Evolutionary conservation across 1,140 invertebrate genomes (phyloP), one percentile per base, ranked within the genome.

Genomic region (Eulimnadia texana): DNA sequence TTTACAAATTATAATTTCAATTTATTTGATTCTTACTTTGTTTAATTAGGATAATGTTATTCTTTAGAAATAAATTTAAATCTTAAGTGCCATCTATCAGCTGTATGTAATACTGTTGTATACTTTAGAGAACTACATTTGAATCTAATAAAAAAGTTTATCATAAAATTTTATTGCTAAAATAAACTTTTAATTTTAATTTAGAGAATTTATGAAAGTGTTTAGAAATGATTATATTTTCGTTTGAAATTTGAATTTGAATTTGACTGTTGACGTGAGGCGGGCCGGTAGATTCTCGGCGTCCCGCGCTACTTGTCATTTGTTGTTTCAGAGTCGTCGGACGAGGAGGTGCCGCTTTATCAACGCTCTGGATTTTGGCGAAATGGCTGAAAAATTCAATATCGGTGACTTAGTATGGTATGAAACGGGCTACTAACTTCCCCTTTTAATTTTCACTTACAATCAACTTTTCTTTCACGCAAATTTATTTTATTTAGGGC

Each of bases 391-490:
- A 16, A 42, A 42, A 67, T 83, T 78, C 68, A 84, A 85, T 77
- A 73, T 84, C 65, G 83, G 83, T 64, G 83, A 85, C 77, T 72
- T 86, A 64, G 84, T 86, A 60, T 86, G 84, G 84, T 86, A 78
- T 75, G 81, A 78, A 72, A 69, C 60, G 56, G 65, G 63, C 63
- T 52, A 60, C 28, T 64, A 61, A 58, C 59, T 54, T 57, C 52
- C 63, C 19, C 52, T 61, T 64, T 61, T 53, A 29, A 54, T 29
- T 20, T 20, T 23, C 52, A 42, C 27, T 19, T 33, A 64, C 61
- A 33, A 42, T 62, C 50, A 28, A 50, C 33, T 28, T 22, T 50
- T 11, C 19, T 24, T 33, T 62, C 33, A 42, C 19, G 63, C 47
- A 59, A 49, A 54, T 57, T 65, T 47, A 51, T 61, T 63, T 20